A percentile compares a stretch with the other conserved stretches of the same genome.
These are phyloP conservation scores for Elymnias hypermnestra DNA, from an alignment of 1,140 invertebrate genomes.

Conservation along the genomic window DNA sequence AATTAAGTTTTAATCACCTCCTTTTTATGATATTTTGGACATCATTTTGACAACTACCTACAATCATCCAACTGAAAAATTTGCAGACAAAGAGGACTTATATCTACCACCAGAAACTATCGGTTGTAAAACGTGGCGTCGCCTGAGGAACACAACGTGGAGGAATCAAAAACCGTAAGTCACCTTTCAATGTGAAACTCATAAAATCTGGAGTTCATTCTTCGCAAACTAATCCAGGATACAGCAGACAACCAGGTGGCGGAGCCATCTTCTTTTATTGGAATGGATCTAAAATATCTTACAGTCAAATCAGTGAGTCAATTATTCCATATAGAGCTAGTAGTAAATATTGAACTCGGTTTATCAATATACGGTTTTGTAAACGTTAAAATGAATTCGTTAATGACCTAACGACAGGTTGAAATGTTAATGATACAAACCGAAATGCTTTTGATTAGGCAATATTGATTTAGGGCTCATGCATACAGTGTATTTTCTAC, in stretches of 20 bases:
- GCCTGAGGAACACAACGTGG: conserved; percentile 77
- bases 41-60: conserved; percentile 77
- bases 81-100: conserved; percentile 78
- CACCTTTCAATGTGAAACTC: conserved; percentile 79
- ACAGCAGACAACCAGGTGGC: conserved; percentile 79
- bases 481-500: too few relatives aligned
- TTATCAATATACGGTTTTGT: conserved; percentile 5
- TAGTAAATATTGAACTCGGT: background rate
- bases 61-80: conserved; percentile 77
- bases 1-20: conserved; percentile 70
- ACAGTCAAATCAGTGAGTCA: too few relatives aligned
- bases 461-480: too few relatives aligned
- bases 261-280: conserved; percentile 78
- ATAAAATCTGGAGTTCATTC: conserved; percentile 82
- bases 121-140: conserved; percentile 73
- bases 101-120: conserved; percentile 78
- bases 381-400: conserved; percentile 18
- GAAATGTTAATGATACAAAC: conserved; percentile 21
- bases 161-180: conserved; percentile 76
- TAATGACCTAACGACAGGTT: conserved; percentile 23
- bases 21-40: conserved; percentile 77
- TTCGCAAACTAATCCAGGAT: conserved; percentile 81
- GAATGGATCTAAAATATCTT: too few relatives aligned
- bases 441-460: background rate
- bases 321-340: background rate